These are phyloP conservation scores for Fragariocoptes setiger DNA, from an alignment of 1,140 invertebrate genomes.

Conservation along the genomic window DNA sequence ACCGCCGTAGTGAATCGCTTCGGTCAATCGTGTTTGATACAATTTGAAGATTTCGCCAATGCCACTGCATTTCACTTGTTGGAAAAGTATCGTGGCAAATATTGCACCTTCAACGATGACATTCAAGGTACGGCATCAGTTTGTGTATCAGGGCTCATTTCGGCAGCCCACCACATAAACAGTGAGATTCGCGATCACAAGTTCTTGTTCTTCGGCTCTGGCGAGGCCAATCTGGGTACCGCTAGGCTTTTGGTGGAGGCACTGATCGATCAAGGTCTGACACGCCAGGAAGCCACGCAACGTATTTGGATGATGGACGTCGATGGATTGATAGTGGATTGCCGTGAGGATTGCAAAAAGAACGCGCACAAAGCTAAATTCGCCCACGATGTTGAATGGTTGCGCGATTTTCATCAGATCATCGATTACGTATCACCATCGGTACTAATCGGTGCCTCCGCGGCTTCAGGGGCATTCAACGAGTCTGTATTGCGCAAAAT, in stretches of 20 bases:
- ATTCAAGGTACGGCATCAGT: slow-evolving; percentile 72
- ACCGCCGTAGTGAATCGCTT: slow-evolving; percentile 50
- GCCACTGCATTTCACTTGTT: slow-evolving; percentile 66
- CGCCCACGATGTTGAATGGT: slow-evolving; percentile 42
- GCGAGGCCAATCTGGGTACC: slow-evolving; percentile 40
- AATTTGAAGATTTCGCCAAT: slow-evolving; percentile 91
- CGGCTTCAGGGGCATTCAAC: slow-evolving; percentile 53
- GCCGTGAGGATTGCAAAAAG: slow-evolving; percentile 4
- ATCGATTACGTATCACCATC: slow-evolving; percentile 50
- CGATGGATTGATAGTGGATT: slow-evolving; percentile 15
- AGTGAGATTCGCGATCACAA: slow-evolving; percentile 35
- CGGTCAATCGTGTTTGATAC: slow-evolving; percentile 19
- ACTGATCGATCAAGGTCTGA: slow-evolving; percentile 42
- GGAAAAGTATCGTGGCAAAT: slow-evolving; percentile 48
- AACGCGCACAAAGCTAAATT: slow-evolving; percentile 39
- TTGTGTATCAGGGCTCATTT: slow-evolving; percentile 56
- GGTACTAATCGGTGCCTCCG: slow-evolving; percentile 58
- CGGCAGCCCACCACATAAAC: slow-evolving; percentile 40
- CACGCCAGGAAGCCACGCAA: slow-evolving; percentile 34
- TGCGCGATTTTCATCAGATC: slow-evolving; percentile 38
- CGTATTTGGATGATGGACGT: slow-evolving; percentile 37
- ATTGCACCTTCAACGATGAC: slow-evolving; percentile 88
- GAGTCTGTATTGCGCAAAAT: slow-evolving; percentile 48
- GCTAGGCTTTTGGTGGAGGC: slow-evolving; percentile 54
- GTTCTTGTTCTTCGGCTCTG: slow-evolving; percentile 66